phyloP scores from a whole-genome alignment of 2,113 vertebrate genomes.

The Petrocephalus microphthalmus region DNA sequence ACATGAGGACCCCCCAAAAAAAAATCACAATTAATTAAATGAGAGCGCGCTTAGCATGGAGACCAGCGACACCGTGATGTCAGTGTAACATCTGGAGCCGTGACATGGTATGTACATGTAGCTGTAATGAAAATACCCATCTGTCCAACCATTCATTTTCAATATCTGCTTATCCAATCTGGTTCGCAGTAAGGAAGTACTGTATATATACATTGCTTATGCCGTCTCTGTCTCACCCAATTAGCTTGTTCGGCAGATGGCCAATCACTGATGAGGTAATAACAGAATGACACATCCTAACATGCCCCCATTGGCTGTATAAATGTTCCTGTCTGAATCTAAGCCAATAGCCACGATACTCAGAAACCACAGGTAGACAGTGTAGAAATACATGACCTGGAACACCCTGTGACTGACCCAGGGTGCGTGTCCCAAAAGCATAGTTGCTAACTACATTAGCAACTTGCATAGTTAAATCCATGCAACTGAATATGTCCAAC shows the following conservation, averaged over 20 bases:
- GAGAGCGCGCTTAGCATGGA: neutral
- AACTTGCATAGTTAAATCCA: no score
- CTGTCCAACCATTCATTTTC: neutral
- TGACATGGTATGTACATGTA: neutral
- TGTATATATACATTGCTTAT: neutral
- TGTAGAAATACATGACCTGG: neutral
- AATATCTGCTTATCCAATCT: neutral
- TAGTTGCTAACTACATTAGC: no score
- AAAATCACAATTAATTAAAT: conserved; percentile 12
- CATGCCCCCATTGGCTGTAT: neutral
- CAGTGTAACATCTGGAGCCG: neutral
- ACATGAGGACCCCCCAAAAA: neutral
- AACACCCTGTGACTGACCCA: neutral
- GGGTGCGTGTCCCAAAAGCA: no score
- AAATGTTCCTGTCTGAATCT: neutral
- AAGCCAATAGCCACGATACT: neutral
- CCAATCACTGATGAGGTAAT: neutral
- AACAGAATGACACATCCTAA: neutral
- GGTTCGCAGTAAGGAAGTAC: neutral
- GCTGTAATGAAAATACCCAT: neutral
- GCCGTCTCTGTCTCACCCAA: neutral
- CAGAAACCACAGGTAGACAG: neutral
- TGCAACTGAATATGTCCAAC: no score
- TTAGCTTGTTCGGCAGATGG: conserved; percentile 1
- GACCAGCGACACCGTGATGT: neutral